These are phyloP conservation scores for Chironomus tepperi DNA, from an alignment of 1,140 invertebrate genomes.

Conservation along the genomic window DNA sequence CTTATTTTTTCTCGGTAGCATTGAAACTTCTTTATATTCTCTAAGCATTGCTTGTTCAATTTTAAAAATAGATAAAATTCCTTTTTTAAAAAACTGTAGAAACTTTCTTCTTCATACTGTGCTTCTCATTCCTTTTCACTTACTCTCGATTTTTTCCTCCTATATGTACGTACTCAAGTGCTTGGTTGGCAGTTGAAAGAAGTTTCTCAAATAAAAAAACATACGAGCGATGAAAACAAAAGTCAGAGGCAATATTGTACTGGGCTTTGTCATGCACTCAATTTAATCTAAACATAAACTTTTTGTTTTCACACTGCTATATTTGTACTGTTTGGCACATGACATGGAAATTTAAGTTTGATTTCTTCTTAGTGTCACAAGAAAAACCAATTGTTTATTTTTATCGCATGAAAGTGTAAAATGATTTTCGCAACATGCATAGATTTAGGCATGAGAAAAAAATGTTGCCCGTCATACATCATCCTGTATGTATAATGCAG, in stretches of 20 bases:
- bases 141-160: too few species aligned
- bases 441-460: too few species aligned
- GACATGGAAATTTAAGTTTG: too few species aligned
- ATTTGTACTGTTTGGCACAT: too few species aligned
- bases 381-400: too few species aligned
- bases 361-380: too few species aligned
- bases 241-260: neutral
- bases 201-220: too few species aligned
- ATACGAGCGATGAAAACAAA: neutral
- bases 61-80: slow-evolving; percentile 10
- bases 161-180: neutral
- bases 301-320: neutral
- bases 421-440: too few species aligned
- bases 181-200: neutral
- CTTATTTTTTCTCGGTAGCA: neutral
- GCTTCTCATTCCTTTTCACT: neutral
- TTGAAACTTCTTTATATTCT: neutral
- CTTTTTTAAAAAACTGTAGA: neutral
- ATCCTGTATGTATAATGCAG: too few species aligned
- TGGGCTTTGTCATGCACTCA: neutral
- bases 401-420: too few species aligned
- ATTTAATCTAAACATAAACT: neutral
- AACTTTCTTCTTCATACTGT: neutral
- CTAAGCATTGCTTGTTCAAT: neutral
- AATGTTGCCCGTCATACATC: too few species aligned